Base-by-base conservation (phyloP, 2,797 vertebrate species). In the Phoxinus dragarum region DNA sequence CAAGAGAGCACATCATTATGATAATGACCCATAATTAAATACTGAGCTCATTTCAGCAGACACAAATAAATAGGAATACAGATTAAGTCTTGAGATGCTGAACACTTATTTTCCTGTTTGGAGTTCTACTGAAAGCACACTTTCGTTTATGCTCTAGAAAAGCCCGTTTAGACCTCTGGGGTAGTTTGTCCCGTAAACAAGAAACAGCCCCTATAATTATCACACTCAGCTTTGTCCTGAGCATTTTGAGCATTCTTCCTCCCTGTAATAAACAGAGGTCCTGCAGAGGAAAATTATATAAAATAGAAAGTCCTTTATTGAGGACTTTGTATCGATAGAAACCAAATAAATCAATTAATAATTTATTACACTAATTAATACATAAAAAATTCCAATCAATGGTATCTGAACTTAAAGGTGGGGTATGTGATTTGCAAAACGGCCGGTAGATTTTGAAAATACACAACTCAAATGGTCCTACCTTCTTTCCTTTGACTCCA, bases 1-100 rank as follows among this genome's bases (percentile, higher is more conserved):
- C 82, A 75, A 86, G 19, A 83, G 34, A 61, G 44, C 52, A 71
- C 21, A 72, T 73, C 31, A 80, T 64, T 78, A 85, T 44, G 83
- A 78, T 67, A 54, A 77, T 68, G 73, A 76, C 61, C 54, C 73
- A 84, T 31, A 40, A 83, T 44, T 82, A 82, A 59, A 40, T 71
- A 42, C 80, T 59, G 27, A 27, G 79, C 79, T 81, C 56, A 83
- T 75, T 38, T 66, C 54, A 69, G 21, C 19, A 83, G 31, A 27
- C 34, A 75, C 21, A 82, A 82, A 42, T 11, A 64, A 78, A 44
- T 38, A 78, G 40, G 27, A 47, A 73, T 49, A 47, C 27, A 82
- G 74, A 47, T 44, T 17, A 81, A 59, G 47, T 59, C 31, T 10
- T 75, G 42, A 66, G 40, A 52, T 49, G 69, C 71, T 66, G 21